A percentile compares a stretch with the other conserved stretches of the same genome.
Evolutionary conservation across 2,888 invertebrate species (phyloP).

Genomic region (Villa cingulata): DNA sequence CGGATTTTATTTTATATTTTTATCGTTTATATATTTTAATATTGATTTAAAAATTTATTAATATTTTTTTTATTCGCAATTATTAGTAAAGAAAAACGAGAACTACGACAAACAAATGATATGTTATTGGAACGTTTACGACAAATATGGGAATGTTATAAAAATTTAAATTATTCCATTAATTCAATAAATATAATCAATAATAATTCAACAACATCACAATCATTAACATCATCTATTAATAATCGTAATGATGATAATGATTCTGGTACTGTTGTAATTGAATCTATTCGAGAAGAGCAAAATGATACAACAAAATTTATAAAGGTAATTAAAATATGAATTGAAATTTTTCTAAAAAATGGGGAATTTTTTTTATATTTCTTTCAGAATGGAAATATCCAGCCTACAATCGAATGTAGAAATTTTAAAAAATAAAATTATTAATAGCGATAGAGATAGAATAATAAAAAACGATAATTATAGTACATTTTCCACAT

Average conservation of each 20-base stretch:
- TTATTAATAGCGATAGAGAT: slow-evolving; percentile 31
- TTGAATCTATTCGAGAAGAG: slow-evolving; percentile 21
- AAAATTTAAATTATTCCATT: slow-evolving; percentile 19
- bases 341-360: slow-evolving; percentile 21
- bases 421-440: slow-evolving; percentile 35
- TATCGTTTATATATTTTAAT: too few relatives aligned
- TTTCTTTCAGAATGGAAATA: slow-evolving; percentile 32
- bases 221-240: background rate
- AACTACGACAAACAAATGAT: slow-evolving; percentile 31
- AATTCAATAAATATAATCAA: background rate
- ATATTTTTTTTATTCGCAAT: background rate
- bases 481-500: slow-evolving; percentile 11
- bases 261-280: too few relatives aligned
- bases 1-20: background rate
- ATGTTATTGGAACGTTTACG: slow-evolving; percentile 32
- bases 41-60: too few relatives aligned
- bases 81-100: slow-evolving; percentile 27
- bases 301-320: slow-evolving; percentile 12
- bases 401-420: slow-evolving; percentile 36
- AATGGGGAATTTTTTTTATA: slow-evolving; percentile 9
- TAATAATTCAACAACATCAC: too few relatives aligned
- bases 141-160: slow-evolving; percentile 34
- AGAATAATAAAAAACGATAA: slow-evolving; percentile 9
- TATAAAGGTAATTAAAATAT: slow-evolving; percentile 13
- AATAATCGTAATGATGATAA: slow-evolving; percentile 4